phyloP scores from a whole-genome alignment of 2,888 invertebrate species.

The Panopea generosa region DNA sequence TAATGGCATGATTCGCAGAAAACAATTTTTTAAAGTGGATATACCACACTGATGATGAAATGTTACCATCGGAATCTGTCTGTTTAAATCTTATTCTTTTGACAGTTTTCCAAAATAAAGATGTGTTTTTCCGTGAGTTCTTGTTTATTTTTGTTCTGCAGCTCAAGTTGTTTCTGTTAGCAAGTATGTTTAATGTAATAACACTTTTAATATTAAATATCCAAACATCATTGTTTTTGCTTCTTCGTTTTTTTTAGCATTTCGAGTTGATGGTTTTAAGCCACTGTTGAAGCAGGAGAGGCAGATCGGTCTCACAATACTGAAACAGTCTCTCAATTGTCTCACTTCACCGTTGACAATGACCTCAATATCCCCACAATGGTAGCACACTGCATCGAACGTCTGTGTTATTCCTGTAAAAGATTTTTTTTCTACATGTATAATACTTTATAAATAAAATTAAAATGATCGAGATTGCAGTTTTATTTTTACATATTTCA shows the following conservation, averaged over 20 bases:
- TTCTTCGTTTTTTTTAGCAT: slow-evolving; percentile 26
- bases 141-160: too few species aligned
- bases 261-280: slow-evolving; percentile 16
- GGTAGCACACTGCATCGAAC: slow-evolving; percentile 21
- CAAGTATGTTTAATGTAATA: not conserved
- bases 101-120: too few species aligned
- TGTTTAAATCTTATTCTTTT: too few species aligned
- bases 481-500: slow-evolving; percentile 8
- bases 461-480: slow-evolving; percentile 1
- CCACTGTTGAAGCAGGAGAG: not conserved
- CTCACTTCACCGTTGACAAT: slow-evolving; percentile 13
- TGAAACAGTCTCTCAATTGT: slow-evolving; percentile 15
- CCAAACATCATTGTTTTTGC: slow-evolving; percentile 10
- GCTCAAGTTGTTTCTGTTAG: too few species aligned
- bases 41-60: too few species aligned
- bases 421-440: not conserved
- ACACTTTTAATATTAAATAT: slow-evolving; percentile 2
- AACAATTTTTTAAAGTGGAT: too few species aligned
- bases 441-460: not conserved
- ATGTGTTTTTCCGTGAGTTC: too few species aligned
- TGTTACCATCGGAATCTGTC: too few species aligned
- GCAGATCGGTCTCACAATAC: slow-evolving; percentile 38
- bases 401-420: slow-evolving; percentile 16
- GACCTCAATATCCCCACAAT: slow-evolving; percentile 24
- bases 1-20: too few species aligned